Conservation (phyloP, 1,140 invertebrate species). For the Heliconius eleuchia region DNA sequence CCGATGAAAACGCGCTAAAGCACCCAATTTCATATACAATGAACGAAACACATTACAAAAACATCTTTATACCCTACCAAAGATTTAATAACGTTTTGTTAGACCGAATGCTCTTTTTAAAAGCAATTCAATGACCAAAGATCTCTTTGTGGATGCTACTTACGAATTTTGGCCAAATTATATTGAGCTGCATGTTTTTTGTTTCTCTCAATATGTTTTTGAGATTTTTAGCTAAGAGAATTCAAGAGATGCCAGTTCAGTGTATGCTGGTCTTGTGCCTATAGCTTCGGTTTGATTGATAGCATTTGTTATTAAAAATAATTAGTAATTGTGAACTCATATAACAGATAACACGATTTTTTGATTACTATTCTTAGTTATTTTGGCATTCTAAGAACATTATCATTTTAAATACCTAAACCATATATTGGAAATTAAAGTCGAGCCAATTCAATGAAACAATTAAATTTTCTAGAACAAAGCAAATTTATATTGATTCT, state of each 20-base stretch:
- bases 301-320: conserved; percentile 62
- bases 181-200: conserved; percentile 42
- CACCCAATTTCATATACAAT: conserved; percentile 46
- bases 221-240: neutral
- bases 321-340: conserved; percentile 13
- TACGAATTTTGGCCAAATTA: conserved; percentile 45
- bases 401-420: too few relatives aligned
- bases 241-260: conserved; percentile 41
- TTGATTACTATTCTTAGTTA: too few relatives aligned
- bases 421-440: neutral
- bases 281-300: conserved; percentile 54
- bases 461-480: too few relatives aligned
- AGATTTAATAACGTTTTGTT: conserved; percentile 78
- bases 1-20: conserved; percentile 51
- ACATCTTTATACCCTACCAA: conserved; percentile 54
- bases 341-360: too few relatives aligned
- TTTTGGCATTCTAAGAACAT: too few relatives aligned
- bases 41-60: conserved; percentile 47
- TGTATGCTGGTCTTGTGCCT: conserved; percentile 42
- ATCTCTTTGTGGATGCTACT: conserved; percentile 55
- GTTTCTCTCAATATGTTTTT: conserved; percentile 31
- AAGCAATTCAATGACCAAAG: conserved; percentile 31
- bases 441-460: neutral
- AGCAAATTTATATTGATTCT: too few relatives aligned
- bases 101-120: conserved; percentile 67